Evolutionary conservation across 2,113 vertebrate species (phyloP), one percentile per base, ranked within the genome.

Genomic region (Bombycilla garrulus): DNA sequence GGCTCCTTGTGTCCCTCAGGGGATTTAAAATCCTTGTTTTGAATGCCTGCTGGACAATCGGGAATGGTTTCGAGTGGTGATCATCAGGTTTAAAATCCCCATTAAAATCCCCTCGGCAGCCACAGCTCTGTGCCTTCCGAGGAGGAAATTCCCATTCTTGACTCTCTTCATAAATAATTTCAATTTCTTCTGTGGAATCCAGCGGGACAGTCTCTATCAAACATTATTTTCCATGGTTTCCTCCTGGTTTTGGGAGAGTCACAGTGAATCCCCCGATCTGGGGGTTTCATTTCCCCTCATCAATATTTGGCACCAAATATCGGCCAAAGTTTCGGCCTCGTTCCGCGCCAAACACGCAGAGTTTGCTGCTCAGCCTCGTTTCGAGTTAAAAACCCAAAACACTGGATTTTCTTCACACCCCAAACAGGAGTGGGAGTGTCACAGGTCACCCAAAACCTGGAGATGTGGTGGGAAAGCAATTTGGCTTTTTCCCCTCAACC

Each of bases 401-500:
- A 15, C 35, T 83, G 47, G 16, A 40, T 93, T 95, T 92, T 28
- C 66, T 42, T 76, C 51, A 76, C 72, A 20, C 73, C 18, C 28
- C 0, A 28, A 73, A 22, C 5, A 29, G 67, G 25, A 86, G 3
- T 6, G 48, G 71, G 69, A 86, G 38, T 66, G 26, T 72, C 35
- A 11, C 67, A 86, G 83, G 83, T 83, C 48, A 1, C 23, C 42
- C 22, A 23, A 95, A 95, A 91, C 82, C 93, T 11, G 4, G 87
- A 91, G 93, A 77, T 44, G 92, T 85, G 90, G 91, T 64, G 79
- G 47, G 29, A 95, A 92, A 90, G 87, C 93, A 79, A 66, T 92
- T 71, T 96, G 79, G 73, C 95, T 35, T 57, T 61, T 7, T 2
- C 72, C 90, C 60, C 74, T 48, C 50, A 85, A 83, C 86, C 90